These are phyloP conservation scores for Phenacoccus solenopsis DNA, from an alignment of 1,140 invertebrate species.

Conservation along the genomic window DNA sequence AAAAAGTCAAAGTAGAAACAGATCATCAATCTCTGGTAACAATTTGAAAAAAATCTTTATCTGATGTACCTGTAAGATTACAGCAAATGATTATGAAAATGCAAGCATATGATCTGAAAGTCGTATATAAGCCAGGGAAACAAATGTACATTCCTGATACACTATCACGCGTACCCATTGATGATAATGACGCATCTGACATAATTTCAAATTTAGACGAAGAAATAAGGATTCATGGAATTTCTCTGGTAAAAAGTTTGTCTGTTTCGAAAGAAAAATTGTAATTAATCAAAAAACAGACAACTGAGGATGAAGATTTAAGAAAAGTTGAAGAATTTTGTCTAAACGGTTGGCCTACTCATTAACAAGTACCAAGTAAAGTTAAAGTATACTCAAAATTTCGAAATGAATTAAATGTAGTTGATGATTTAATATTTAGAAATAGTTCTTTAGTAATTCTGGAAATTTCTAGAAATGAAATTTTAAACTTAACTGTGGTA, in stretches of 20 bases:
- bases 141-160: constrained; percentile 35
- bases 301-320: constrained; percentile 27
- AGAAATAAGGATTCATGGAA: background rate
- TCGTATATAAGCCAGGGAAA: constrained; percentile 34
- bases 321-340: constrained; percentile 8
- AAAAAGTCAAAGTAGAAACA: constrained; percentile 31
- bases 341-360: constrained; percentile 27
- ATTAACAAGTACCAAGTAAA: constrained; percentile 24
- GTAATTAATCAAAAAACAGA: constrained; percentile 28
- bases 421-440: constrained; percentile 32
- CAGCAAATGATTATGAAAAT: constrained; percentile 33
- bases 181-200: constrained; percentile 26
- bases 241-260: constrained; percentile 10
- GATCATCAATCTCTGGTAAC: constrained; percentile 37
- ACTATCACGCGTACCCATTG: constrained; percentile 31
- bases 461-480: constrained; percentile 28
- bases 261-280: constrained; percentile 24
- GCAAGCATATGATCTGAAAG: constrained; percentile 28
- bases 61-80: constrained; percentile 32
- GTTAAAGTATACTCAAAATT: constrained; percentile 29
- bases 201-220: constrained; percentile 17
- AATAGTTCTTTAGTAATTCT: constrained; percentile 33
- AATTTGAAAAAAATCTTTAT: constrained; percentile 35
- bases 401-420: constrained; percentile 30
- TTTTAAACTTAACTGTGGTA: constrained; percentile 32